These are phyloP conservation scores for Cuculus canorus DNA, from an alignment of 2,797 vertebrate species.

Conservation along the genomic window DNA sequence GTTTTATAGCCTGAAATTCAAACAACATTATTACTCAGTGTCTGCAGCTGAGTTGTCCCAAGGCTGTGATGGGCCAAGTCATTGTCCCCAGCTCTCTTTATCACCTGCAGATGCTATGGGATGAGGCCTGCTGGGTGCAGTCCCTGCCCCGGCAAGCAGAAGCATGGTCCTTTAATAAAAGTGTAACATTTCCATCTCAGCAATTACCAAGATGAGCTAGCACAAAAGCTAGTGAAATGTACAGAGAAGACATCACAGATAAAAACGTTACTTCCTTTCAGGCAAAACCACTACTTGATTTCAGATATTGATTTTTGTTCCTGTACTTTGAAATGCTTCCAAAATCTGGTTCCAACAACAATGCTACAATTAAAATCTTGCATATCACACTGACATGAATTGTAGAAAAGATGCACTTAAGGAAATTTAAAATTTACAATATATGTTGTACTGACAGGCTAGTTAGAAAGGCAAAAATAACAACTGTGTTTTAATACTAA, in stretches of 20 bases:
- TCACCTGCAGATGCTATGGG: not conserved
- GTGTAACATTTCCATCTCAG: not conserved
- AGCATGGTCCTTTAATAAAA: not conserved
- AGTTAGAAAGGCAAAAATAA: not conserved
- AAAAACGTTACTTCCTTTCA: not conserved
- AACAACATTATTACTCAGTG: not conserved
- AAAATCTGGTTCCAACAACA: not conserved
- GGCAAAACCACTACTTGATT: constrained; percentile 2
- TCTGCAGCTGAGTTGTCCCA: not conserved
- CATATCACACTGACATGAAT: not conserved
- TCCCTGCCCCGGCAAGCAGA: not conserved
- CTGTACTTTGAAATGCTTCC: constrained; percentile 13
- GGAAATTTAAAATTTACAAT: not conserved
- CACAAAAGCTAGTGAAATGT: not conserved
- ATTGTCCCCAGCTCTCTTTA: not conserved
- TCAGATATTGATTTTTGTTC: constrained; percentile 28
- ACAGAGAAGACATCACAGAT: not conserved
- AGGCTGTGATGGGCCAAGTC: not conserved
- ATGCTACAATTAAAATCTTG: not conserved
- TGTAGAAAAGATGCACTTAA: not conserved
- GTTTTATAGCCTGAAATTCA: not conserved
- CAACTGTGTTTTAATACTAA: constrained; percentile 1
- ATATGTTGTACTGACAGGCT: not conserved
- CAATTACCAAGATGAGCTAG: not conserved
- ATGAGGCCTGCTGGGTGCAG: not conserved